These are phyloP conservation scores for Rhogogaster chlorosoma DNA, from an alignment of 2,888 invertebrate species.

Conservation along the genomic window DNA sequence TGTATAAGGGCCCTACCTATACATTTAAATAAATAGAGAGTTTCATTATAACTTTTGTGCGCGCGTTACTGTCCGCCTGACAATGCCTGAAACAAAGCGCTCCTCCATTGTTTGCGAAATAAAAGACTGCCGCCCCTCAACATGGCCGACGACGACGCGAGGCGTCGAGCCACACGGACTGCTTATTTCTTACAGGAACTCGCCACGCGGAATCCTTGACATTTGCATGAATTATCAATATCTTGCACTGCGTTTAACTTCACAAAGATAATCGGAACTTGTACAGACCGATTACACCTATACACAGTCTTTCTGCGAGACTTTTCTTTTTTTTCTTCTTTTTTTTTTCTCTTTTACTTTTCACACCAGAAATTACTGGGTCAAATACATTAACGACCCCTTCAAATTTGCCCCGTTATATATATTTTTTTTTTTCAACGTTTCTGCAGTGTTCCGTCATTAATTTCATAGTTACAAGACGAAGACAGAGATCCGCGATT, in stretches of 20 bases:
- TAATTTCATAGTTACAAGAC: too few species aligned
- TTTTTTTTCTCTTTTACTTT: neutral
- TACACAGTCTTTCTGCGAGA: neutral
- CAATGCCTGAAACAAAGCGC: slow-evolving; percentile 76
- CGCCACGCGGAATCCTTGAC: slow-evolving; percentile 34
- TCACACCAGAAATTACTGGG: neutral
- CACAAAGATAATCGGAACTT: neutral
- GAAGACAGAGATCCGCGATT: too few species aligned
- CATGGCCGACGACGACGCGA: slow-evolving; percentile 67
- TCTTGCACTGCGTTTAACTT: slow-evolving; percentile 24
- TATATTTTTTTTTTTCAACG: too few species aligned
- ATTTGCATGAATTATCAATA: slow-evolving; percentile 25
- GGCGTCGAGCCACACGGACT: slow-evolving; percentile 54
- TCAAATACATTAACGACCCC: neutral
- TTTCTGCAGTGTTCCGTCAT: too few species aligned
- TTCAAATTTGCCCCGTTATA: neutral
- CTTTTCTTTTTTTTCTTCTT: neutral
- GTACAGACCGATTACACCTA: neutral
- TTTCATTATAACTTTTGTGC: slow-evolving; percentile 77
- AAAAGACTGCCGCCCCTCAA: slow-evolving; percentile 73
- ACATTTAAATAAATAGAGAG: slow-evolving; percentile 76
- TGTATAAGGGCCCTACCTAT: slow-evolving; percentile 68
- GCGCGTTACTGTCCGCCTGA: slow-evolving; percentile 74
- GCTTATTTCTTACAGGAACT: slow-evolving; percentile 49
- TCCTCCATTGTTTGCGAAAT: slow-evolving; percentile 75